phyloP scores from a whole-genome alignment of 2,113 vertebrate species.

The Antechinus flavipes region DNA sequence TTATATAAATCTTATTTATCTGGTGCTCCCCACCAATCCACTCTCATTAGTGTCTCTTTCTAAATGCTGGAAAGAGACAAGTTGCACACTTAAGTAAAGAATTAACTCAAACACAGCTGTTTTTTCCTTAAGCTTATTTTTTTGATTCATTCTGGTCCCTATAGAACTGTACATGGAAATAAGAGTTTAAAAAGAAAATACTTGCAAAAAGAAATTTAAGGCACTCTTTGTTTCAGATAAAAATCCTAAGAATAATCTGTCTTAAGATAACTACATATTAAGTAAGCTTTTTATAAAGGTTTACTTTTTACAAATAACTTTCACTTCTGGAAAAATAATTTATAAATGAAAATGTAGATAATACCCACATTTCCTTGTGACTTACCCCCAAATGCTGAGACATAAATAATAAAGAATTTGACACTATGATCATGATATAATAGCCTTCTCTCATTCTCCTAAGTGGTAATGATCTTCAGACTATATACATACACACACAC shows the following conservation, averaged over 20 bases:
- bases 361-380: background rate
- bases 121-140: background rate
- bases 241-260: background rate
- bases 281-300: background rate
- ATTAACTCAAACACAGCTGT: background rate
- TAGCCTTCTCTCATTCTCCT: background rate
- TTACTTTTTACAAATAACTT: background rate
- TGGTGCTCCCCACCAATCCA: background rate
- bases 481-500: background rate
- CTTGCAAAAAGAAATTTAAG: background rate
- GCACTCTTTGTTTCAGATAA: background rate
- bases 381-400: background rate
- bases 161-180: background rate
- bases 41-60: background rate
- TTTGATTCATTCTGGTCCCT: background rate
- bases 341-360: background rate
- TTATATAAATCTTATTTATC: background rate
- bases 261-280: background rate
- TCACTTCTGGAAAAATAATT: slow-evolving; percentile 7
- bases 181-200: background rate
- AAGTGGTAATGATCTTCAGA: background rate
- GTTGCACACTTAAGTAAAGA: background rate
- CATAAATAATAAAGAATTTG: background rate
- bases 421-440: background rate
- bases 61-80: background rate